Evolutionary conservation across 1,140 invertebrate species (phyloP), one percentile per base, ranked within the genome.

Genomic region (Heliconius hermathena): DNA sequence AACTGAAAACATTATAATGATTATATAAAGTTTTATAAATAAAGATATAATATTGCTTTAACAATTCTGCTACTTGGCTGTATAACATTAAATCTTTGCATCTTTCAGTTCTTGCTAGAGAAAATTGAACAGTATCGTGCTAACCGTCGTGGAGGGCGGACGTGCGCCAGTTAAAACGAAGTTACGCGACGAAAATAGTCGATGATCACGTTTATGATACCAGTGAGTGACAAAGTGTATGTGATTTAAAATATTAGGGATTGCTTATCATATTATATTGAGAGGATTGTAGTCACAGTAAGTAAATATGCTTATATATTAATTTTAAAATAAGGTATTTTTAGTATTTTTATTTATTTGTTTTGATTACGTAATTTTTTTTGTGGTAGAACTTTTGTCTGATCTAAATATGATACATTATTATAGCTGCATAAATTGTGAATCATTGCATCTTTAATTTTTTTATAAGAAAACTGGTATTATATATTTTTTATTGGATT

Each of bases 121-220:
- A 80, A 80, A 80, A 73, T 71, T 73, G 76, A 46, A 38, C 79
- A 81, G 79, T 81, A 77, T 60, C 79, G 79, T 71, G 9, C 60
- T 6, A 49, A 73, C 72, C 71, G 76, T 74, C 60, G 72, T 41
- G 26, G n/a, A 73, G 75, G 79, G 72, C 41, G 79, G 71, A 74
- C 72, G 79, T 29, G 71, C 76, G 79, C 46, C 72, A 26, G n/a
- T 26, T 76, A 41, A 73, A 57, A 6, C 49, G 76, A 81, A 81
- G 79, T 81, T 81, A 73, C 75, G 71, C 74, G 77, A 81, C 79
- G 76, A 81, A 77, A 81, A 77, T 81, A 81, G 79, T 81, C 71
- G 49, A 49, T 78, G 36, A 66, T 66, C 60, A 66, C 60, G 60
- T 66, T 26, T 66, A 66, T 66, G 60, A 66, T 66, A 66, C 16